Conservation (phyloP, 64 coral and sea anemone genomes). For the Trachythela sp. region DNA sequence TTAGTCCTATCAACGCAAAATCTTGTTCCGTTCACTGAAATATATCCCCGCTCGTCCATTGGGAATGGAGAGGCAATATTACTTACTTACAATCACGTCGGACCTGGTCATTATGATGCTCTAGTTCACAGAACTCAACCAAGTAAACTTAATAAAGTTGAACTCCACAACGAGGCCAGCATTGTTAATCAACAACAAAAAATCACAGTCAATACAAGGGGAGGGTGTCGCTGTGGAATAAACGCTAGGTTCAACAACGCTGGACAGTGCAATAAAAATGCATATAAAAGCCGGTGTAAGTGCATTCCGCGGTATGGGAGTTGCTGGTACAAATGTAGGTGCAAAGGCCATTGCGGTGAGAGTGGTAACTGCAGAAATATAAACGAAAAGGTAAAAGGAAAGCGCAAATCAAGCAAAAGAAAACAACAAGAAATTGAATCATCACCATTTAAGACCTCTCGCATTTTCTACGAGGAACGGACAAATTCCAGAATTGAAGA, state of each 20-base stretch:
- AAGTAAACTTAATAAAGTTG: not conserved
- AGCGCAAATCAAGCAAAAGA: not conserved
- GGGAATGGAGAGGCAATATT: constrained; percentile 11
- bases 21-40: not conserved
- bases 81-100: not conserved
- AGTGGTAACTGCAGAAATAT: not conserved
- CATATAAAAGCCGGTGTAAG: not conserved
- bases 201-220: not conserved
- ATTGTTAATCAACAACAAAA: not conserved
- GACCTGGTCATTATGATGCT: not conserved
- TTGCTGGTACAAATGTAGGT: not conserved
- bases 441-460: not conserved
- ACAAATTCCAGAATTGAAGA: not conserved
- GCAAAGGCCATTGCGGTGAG: not conserved
- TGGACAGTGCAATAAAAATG: not conserved
- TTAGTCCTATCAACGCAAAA: not conserved
- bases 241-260: not conserved
- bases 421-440: not conserved
- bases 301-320: not conserved
- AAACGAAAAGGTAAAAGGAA: not conserved
- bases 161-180: not conserved
- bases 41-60: not conserved
- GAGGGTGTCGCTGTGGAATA: not conserved
- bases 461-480: not conserved
- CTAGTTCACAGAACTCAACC: not conserved